Conservation (phyloP, 2,113 vertebrate genomes). For the Fregetta grallaria region DNA sequence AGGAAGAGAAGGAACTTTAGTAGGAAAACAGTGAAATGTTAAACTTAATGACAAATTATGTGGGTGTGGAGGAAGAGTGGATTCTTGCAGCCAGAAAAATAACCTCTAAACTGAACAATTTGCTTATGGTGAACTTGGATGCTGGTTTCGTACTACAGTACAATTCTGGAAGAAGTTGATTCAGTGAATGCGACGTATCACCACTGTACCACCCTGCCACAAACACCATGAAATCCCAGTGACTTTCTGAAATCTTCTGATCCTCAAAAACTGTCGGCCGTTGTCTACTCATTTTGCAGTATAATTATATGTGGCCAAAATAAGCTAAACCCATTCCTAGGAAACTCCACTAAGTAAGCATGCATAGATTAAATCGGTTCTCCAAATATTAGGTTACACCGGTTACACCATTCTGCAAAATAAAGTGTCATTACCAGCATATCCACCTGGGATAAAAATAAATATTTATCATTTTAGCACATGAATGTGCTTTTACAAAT, state of each 20-base stretch:
- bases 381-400: not conserved
- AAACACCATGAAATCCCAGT: not conserved
- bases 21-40: not conserved
- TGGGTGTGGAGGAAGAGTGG: not conserved
- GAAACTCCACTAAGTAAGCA: not conserved
- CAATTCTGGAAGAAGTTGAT: not conserved
- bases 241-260: not conserved
- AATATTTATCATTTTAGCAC: not conserved
- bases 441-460: not conserved
- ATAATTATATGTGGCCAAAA: not conserved
- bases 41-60: not conserved
- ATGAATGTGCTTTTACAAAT: not conserved
- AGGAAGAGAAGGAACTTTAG: not conserved
- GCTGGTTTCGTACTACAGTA: not conserved
- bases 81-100: not conserved
- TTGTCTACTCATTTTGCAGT: not conserved
- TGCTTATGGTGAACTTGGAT: not conserved
- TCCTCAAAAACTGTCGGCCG: not conserved
- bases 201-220: too few species aligned
- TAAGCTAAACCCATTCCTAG: not conserved
- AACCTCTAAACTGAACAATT: not conserved
- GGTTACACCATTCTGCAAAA: not conserved
- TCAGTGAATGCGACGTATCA: accelerated
- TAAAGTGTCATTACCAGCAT: not conserved
- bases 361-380: not conserved